These are phyloP conservation scores for Drosophila silvestris DNA, from an alignment of 2,888 invertebrate genomes.

Conservation along the genomic window DNA sequence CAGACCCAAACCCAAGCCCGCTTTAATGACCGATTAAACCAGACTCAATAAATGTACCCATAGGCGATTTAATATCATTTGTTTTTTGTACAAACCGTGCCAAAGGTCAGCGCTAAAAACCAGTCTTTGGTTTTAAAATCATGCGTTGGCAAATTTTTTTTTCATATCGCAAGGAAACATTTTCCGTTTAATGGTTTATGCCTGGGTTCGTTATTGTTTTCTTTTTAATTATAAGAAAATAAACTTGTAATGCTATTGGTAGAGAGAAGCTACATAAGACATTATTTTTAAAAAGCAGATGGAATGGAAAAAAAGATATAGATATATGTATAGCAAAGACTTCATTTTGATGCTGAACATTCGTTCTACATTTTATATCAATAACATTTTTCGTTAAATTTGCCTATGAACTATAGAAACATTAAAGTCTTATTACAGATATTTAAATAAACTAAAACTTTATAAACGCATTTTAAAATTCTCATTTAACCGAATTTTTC, in stretches of 20 bases:
- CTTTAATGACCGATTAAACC: constrained; percentile 62
- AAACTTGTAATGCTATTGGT: background rate
- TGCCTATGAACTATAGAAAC: background rate
- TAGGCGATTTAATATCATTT: constrained; percentile 45
- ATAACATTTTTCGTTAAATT: background rate
- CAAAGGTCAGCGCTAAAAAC: constrained; percentile 36
- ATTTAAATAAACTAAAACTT: background rate
- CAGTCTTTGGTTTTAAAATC: background rate
- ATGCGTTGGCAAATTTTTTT: background rate
- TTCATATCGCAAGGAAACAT: background rate
- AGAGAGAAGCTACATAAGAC: background rate
- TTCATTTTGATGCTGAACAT: background rate
- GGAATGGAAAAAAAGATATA: background rate
- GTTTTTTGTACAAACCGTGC: background rate
- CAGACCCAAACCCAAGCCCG: constrained; percentile 26
- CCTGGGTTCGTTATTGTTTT: background rate
- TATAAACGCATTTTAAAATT: background rate
- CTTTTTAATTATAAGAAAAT: background rate
- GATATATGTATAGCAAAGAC: background rate
- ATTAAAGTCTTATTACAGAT: background rate
- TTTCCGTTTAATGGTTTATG: background rate
- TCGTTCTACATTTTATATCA: background rate
- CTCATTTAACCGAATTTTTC: background rate
- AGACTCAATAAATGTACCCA: constrained; percentile 48
- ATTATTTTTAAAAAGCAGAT: background rate